Evolutionary conservation across 35 echinoderm and acorn worm species (phyloP).

Genomic region (Apostichopus californicus): DNA sequence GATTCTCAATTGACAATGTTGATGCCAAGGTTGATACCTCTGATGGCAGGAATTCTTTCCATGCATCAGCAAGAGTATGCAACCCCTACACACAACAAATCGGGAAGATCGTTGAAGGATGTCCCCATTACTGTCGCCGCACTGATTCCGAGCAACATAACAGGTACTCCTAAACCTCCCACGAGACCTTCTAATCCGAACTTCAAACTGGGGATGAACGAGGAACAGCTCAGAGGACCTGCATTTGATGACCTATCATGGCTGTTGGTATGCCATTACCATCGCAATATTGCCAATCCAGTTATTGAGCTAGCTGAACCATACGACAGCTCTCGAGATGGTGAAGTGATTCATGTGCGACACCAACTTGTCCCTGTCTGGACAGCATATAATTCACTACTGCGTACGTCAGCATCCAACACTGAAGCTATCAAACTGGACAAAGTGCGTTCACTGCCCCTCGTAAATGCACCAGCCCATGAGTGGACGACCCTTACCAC

Average conservation of each 20-base stretch:
- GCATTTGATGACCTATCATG: conserved; percentile 28
- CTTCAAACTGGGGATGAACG: conserved; percentile 13
- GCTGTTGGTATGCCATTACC: conserved; percentile 22
- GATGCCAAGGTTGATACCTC: conserved; percentile 40
- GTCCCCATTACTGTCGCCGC: conserved; percentile 6
- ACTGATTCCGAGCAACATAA: conserved; percentile 20
- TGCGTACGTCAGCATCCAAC: conserved; percentile 7
- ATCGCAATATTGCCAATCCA: conserved; percentile 30
- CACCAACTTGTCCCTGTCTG: conserved; percentile 36
- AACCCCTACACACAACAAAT: conserved; percentile 28
- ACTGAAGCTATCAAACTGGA: conserved; percentile 23
- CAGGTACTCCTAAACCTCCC: conserved; percentile 23
- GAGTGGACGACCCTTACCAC: conserved; percentile 48
- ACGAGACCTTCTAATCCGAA: conserved; percentile 17
- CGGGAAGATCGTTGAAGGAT: conserved; percentile 35
- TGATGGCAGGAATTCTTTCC: conserved; percentile 35
- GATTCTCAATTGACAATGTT: conserved; percentile 21
- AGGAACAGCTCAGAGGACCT: conserved; percentile 28
- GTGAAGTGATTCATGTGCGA: conserved; percentile 35
- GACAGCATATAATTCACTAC: conserved; percentile 51
- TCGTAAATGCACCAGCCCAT: conserved; percentile 61
- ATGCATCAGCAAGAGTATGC: conserved; percentile 17
- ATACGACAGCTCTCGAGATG: neutral
- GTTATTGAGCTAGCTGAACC: conserved; percentile 15
- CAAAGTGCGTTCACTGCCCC: conserved; percentile 29